Base-by-base conservation (phyloP, 2,888 invertebrate genomes). In the Tridacna crocea region DNA sequence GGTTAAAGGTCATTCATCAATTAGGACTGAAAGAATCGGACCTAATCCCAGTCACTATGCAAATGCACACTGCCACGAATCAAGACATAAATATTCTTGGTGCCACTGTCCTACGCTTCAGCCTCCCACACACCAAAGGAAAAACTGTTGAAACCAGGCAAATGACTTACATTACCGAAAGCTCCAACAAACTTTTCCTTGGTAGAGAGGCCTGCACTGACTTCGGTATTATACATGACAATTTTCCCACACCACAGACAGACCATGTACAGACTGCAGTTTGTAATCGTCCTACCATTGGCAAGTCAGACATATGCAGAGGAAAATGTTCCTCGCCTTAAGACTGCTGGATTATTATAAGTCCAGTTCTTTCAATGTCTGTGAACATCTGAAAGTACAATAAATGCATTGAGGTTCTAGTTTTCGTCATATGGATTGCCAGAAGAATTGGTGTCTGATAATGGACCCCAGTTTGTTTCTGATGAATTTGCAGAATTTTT, bases 141-240 rank as follows among this genome's bases (percentile, higher is more conserved):
- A 65, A 65, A 26, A 22, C 22, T 22, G 12, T 65, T 6, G 88
- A 89, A 72, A 91, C 89, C 0, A 66, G 84, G 24, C 90, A 91
- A 70, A 88, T 90, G 60, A 84, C 82, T 0, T 91, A 92, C 72
- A 51, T 91, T 27, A 91, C 90, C 13, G 86, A 88, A 70, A 73
- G 36, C 22, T 83, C 89, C 0, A 87, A 90, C 79, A 88, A 81
- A 73, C 26, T 91, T 0, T 90, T 89, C 82, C 78, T 91, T 24
- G 86, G 87, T 70, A 77, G 87, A 51, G 88, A 91, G 48, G 89
- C 90, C 13, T 91, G 89, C 72, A 48, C 81, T 12, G 70, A 60
- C 2, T 78, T 91, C 0, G 87, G 90, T 19, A 87, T 91, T 12
- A 87, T 91, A 17, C 51, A 84, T 0, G 66, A 72, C 0, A 74